Evolutionary conservation across 2,113 vertebrate species (phyloP), one percentile per base, ranked within the genome.

Genomic region (Austrofundulus limnaeus): DNA sequence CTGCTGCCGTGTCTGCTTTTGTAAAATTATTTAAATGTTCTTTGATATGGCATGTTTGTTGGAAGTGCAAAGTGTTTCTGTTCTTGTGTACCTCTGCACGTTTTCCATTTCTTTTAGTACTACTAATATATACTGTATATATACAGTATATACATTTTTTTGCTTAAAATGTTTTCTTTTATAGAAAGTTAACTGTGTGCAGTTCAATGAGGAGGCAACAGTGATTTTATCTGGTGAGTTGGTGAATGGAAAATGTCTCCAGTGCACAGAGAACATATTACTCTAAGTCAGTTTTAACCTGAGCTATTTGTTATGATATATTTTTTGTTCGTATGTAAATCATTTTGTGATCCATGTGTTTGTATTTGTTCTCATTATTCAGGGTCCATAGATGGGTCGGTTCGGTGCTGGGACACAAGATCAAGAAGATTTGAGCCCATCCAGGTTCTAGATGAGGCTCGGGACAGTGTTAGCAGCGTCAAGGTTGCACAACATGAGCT

Each of bases 401-500:
- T 97, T 8, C 90, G 95, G 0, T 97, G 96, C 87, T 98, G 96
- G 95, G 96, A 97, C 72, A 93, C 93, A 31, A 91, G 95, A 20
- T 96, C 95, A 0, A 91, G 94, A 39, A 90, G 80, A 70, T 91
- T 89, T 0, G 93, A 96, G 50, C 92, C 95, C 0, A 85, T 98
- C 37, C 96, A 98, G 86, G 84, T 91, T 1, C 69, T 98, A 51
- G 93, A 95, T 0, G 96, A 97, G 53, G 94, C 95, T 41, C 91
- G 84, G 8, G 96, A 98, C 5, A 84, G 96, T 0, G n/a, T 98
- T 53, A 96, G 96, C 90, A 96, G 95, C 11, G 66, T 98, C 62
- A 95, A 95, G 45, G 92, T 98, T 78, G 92, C 87, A 0, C 88
- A 93, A 50, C 92, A 96, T 0, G 96, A 98, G 83, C 88, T 98